These are phyloP conservation scores for Perccottus glenii DNA, from an alignment of 2,113 vertebrate genomes.

Conservation along the genomic window DNA sequence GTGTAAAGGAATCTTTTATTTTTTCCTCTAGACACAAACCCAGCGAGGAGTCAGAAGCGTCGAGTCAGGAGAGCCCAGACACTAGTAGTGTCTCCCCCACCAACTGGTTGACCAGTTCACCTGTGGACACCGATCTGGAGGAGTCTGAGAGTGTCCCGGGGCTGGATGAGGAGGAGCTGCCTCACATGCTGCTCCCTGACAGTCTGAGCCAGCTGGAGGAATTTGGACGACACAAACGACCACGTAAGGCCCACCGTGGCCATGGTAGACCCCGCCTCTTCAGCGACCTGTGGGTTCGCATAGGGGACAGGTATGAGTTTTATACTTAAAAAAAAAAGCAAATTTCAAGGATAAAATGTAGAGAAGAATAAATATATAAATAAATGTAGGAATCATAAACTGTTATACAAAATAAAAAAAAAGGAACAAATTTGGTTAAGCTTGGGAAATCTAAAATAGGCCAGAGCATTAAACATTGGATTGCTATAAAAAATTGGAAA, in stretches of 20 bases:
- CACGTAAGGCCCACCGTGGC: slow-evolving; percentile 85
- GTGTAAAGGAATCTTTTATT: neutral
- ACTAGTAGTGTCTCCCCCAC: slow-evolving; percentile 19
- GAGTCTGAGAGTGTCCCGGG: slow-evolving; percentile 54
- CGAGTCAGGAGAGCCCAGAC: slow-evolving; percentile 29
- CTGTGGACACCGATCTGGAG: slow-evolving; percentile 43
- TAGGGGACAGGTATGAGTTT: slow-evolving; percentile 89
- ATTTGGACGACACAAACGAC: slow-evolving; percentile 92
- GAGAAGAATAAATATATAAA: no score
- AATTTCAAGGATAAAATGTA: no score
- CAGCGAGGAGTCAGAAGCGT: slow-evolving; percentile 13
- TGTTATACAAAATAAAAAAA: no score
- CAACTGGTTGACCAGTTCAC: slow-evolving; percentile 36
- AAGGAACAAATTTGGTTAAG: no score
- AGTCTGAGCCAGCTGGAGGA: slow-evolving; percentile 98
- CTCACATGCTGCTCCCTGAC: slow-evolving; percentile 92
- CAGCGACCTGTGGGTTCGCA: slow-evolving; percentile 97
- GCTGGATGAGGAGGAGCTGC: slow-evolving; percentile 80
- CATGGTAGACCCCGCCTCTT: slow-evolving; percentile 89
- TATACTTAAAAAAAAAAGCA: neutral
- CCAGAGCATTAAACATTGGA: no score
- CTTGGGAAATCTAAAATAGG: no score
- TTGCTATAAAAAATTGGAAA: no score
- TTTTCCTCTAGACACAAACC: slow-evolving; percentile 8
- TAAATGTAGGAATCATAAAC: no score